Evolutionary conservation across 2,797 vertebrate species (phyloP).

Genomic region (Pachyuromys duprasi): DNA sequence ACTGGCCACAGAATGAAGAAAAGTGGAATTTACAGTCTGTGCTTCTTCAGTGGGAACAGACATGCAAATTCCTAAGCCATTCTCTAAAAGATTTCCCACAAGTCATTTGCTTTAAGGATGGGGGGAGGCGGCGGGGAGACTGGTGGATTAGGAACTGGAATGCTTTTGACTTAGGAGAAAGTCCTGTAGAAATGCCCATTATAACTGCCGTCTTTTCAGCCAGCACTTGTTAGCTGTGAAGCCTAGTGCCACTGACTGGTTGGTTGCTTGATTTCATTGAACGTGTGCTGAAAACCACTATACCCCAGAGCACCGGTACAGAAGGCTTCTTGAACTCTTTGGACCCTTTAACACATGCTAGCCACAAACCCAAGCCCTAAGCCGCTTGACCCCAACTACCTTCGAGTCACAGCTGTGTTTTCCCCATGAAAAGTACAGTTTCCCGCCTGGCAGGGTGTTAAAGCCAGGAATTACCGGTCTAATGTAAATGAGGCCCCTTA

Average conservation of each 20-base stretch:
- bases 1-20: not conserved
- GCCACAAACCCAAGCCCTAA: not conserved
- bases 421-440: not conserved
- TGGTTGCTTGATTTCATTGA: constrained; percentile 40
- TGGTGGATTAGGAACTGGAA: not conserved
- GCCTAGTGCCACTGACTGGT: not conserved
- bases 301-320: not conserved
- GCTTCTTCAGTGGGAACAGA: not conserved
- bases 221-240: not conserved
- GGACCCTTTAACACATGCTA: not conserved
- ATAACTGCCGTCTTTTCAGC: not conserved
- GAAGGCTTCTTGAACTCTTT: not conserved
- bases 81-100: not conserved
- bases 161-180: not conserved
- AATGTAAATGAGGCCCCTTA: constrained; percentile 31
- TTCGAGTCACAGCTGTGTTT: not conserved
- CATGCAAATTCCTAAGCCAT: not conserved
- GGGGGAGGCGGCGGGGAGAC: too few relatives aligned
- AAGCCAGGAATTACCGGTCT: not conserved
- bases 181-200: not conserved
- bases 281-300: not conserved
- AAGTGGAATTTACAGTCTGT: not conserved
- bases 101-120: not conserved
- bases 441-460: constrained; percentile 23
- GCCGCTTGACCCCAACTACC: not conserved